Conservation (phyloP, 2,797 vertebrate species). For the Triplophysa bombifrons region DNA sequence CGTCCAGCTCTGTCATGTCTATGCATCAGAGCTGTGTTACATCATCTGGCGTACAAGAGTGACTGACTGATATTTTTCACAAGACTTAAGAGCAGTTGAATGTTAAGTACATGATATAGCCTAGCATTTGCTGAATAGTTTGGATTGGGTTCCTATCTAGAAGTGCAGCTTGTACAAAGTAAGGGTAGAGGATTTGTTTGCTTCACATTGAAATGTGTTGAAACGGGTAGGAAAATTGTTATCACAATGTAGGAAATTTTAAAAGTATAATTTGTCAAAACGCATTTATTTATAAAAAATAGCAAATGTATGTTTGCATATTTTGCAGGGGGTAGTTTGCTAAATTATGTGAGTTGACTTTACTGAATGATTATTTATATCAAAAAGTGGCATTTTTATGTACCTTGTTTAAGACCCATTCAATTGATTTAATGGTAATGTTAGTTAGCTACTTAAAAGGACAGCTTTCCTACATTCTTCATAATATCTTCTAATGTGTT, state of each 20-base stretch:
- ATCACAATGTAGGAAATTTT: neutral
- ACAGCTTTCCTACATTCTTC: too few species aligned
- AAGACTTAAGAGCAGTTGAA: conserved; percentile 30
- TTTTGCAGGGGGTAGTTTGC: neutral
- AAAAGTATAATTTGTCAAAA: neutral
- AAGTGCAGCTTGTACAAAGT: neutral
- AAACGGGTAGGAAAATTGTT: neutral
- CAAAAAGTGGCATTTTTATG: neutral
- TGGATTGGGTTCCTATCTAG: neutral
- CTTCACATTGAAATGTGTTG: neutral
- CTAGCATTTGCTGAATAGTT: neutral
- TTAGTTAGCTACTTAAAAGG: too few species aligned
- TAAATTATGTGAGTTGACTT: neutral
- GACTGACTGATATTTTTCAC: conserved; percentile 45
- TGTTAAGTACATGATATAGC: conserved; percentile 6
- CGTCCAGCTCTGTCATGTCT: conserved; percentile 50
- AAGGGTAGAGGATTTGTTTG: neutral
- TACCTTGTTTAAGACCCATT: neutral
- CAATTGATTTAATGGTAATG: too few species aligned
- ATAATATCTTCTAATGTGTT: too few species aligned
- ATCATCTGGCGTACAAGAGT: conserved; percentile 43
- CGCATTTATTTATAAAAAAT: neutral
- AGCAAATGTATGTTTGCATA: too few species aligned
- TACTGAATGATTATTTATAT: neutral
- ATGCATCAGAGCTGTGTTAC: conserved; percentile 50